Conservation (phyloP, 1,140 invertebrate species). For the Caenorhabditis briggsae region DNA sequence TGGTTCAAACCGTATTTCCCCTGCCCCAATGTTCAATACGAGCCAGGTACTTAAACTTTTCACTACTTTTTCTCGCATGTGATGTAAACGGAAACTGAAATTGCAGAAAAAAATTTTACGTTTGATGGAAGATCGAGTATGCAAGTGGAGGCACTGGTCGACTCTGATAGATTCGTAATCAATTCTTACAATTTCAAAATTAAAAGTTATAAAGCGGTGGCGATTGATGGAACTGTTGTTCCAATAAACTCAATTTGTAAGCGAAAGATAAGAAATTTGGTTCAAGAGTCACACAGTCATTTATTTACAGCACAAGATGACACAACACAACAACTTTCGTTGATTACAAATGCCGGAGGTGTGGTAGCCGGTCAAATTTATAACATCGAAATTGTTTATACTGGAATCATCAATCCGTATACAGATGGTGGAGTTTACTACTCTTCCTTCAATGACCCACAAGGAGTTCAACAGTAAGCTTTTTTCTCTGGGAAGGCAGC, state of each 20-base stretch:
- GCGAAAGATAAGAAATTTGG: neutral
- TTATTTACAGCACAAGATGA: conserved; percentile 39
- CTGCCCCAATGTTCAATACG: neutral
- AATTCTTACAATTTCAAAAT: conserved; percentile 27
- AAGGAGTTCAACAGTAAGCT: conserved; percentile 58
- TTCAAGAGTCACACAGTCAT: neutral
- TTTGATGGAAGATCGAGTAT: conserved; percentile 4
- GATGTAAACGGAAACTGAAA: neutral
- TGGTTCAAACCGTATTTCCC: conserved; percentile 44
- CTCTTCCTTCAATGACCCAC: conserved; percentile 58
- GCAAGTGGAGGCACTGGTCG: conserved; percentile 24
- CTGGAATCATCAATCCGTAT: conserved; percentile 59
- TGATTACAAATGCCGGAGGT: conserved; percentile 25
- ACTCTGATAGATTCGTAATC: conserved; percentile 33
- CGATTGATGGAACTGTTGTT: conserved; percentile 10
- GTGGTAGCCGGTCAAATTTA: conserved; percentile 41
- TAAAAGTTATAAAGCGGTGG: conserved; percentile 1
- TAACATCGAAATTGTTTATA: conserved; percentile 55
- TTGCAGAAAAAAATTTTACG: conserved; percentile 48
- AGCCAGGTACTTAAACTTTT: conserved; percentile 24
- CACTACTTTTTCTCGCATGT: neutral
- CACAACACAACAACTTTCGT: conserved; percentile 2
- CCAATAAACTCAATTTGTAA: conserved; percentile 38
- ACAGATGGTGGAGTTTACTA: conserved; percentile 61
- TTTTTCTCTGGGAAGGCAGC: conserved; percentile 1